Evolutionary conservation across 2,888 invertebrate species (phyloP), one percentile per base, ranked within the genome.

Genomic region (Xylophagus ater): DNA sequence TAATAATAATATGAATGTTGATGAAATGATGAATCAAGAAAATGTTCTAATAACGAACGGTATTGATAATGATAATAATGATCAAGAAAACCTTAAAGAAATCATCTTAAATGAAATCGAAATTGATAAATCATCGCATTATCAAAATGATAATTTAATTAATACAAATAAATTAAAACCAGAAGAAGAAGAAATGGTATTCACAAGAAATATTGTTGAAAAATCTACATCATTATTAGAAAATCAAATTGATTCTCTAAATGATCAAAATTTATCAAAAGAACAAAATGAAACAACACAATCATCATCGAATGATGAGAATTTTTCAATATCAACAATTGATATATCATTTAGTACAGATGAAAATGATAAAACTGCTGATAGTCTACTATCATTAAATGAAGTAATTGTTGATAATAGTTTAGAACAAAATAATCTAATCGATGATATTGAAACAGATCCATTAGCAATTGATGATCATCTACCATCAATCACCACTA

Each of bases 381-480:
- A n/a, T n/a, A n/a, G n/a, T n/a, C n/a, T n/a, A n/a, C n/a, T n/a
- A n/a, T n/a, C n/a, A n/a, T n/a, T 40, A 2, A 49, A 45, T 23
- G 59, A 61, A 48, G 55, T 62, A 17, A 53, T 60, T 34, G 58
- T 60, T 25, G 29, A 60, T 6, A 50, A 51, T 38, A 53, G 58
- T 14, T 42, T 48, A 1, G 60, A 58, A 21, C 47, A 58, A 2
- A 60, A 57, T 45, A 47, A 50, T 4, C 54, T 57, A n/a, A 43
- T 54, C 6, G 51, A 57, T 3, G 64, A 63, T 31, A 56, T 56
- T 2, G 41, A 54, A 23, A 51, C 54, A 13, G 65, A 65, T 54
- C 65, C 65, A 1, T 43, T 65, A 41, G 65, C 65, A n/a, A 55
- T 65, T 29, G 64, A 62, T 32, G 59, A 60, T 7, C 56, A 51